Conservation (phyloP, 2,797 vertebrate genomes). For the Pelodytes ibericus region DNA sequence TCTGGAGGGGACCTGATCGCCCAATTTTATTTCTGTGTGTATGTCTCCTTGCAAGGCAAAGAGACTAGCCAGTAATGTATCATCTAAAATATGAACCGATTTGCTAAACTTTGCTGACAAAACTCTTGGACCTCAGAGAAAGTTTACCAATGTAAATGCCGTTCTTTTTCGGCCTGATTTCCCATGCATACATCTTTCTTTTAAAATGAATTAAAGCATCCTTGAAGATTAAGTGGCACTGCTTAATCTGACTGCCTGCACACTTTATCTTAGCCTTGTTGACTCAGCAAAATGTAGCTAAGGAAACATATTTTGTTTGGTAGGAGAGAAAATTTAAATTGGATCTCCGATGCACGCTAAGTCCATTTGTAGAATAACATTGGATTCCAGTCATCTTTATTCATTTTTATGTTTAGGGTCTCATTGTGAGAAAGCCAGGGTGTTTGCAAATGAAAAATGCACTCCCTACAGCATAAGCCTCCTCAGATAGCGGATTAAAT, state of each 20-base stretch:
- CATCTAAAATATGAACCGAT: background rate
- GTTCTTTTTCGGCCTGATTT: constrained; percentile 9
- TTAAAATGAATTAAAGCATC: constrained; percentile 49
- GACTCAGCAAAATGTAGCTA: constrained; percentile 60
- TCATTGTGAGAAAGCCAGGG: constrained; percentile 39
- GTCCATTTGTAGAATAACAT: constrained; percentile 55
- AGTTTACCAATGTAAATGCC: constrained; percentile 7
- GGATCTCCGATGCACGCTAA: constrained; percentile 57
- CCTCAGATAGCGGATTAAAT: constrained; percentile 43
- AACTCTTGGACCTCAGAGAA: background rate
- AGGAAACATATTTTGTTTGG: constrained; percentile 59
- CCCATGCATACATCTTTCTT: constrained; percentile 10
- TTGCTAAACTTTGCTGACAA: background rate
- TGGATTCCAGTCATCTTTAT: constrained; percentile 56
- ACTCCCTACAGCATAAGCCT: constrained; percentile 38
- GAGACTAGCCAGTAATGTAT: too few species aligned
- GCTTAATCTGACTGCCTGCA: constrained; percentile 46
- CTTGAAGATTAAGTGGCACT: constrained; percentile 66
- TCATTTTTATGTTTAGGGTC: constrained; percentile 45
- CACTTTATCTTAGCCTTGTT: constrained; percentile 50
- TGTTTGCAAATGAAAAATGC: constrained; percentile 21
- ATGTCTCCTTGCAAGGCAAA: too few species aligned
- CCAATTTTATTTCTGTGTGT: too few species aligned
- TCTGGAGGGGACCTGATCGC: too few species aligned
- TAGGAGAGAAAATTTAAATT: constrained; percentile 67